Evolutionary conservation across 37 sponge, comb jelly and placozoan species (phyloP).

Genomic region (Cliona cf. orientalis): DNA sequence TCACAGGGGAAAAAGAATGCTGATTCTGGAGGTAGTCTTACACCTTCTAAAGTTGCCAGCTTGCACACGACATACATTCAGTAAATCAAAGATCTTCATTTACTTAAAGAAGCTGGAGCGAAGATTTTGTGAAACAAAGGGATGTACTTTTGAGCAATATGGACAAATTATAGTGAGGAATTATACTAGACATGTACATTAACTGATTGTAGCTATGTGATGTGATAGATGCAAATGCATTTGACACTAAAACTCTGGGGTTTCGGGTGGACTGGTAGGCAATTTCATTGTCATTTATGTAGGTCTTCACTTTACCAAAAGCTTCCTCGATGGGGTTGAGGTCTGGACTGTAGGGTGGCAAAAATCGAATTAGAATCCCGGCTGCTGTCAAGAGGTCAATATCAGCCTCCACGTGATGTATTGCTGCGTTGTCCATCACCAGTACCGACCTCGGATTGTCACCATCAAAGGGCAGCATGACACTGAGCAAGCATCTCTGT

Average conservation of each 20-base stretch:
- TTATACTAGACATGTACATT: neutral
- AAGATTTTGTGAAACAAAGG: neutral
- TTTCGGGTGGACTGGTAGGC: neutral
- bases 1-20: neutral
- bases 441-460: conserved; percentile 17
- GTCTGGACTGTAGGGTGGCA: conserved; percentile 27
- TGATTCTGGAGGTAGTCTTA: neutral
- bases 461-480: conserved; percentile 13
- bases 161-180: neutral
- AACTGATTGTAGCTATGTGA: neutral
- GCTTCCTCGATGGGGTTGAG: conserved; percentile 11
- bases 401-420: conserved; percentile 15
- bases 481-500: neutral
- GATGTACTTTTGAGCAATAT: neutral
- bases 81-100: conserved; percentile 1
- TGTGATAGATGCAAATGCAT: conserved; percentile 9
- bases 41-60: neutral
- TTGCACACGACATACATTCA: neutral
- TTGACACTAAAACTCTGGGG: neutral
- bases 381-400: neutral
- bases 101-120: neutral
- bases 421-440: no score
- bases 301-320: conserved; percentile 7
- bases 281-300: neutral
- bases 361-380: conserved; percentile 2